Evolutionary conservation across 2,113 vertebrate species (phyloP).

Genomic region (Alosa alosa): DNA sequence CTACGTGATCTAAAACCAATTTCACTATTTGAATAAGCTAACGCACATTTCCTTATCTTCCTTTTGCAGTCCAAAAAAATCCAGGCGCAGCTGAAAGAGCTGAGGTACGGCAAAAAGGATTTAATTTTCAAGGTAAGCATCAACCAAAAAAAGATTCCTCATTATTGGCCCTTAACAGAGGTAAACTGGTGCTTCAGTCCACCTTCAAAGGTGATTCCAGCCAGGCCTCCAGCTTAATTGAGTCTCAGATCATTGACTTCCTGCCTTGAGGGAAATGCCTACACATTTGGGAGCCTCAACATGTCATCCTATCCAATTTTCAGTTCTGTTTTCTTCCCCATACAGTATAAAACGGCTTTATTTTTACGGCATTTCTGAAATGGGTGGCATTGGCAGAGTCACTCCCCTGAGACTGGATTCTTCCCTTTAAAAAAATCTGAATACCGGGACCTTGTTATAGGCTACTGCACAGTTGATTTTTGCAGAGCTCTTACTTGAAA

Average conservation of each 20-base stretch:
- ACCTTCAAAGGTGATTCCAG: constrained; percentile 59
- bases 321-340: not conserved
- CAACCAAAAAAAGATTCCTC: constrained; percentile 52
- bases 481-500: not conserved
- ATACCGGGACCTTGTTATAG: not conserved
- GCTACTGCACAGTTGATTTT: not conserved
- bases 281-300: not conserved
- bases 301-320: constrained; percentile 16
- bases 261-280: constrained; percentile 22
- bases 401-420: constrained; percentile 16
- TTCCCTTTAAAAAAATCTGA: constrained; percentile 13
- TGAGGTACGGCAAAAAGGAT: constrained; percentile 97
- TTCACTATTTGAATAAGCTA: constrained; percentile 70
- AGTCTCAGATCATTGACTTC: constrained; percentile 49
- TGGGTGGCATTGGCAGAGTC: not conserved
- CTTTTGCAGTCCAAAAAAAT: constrained; percentile 94
- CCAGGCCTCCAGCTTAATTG: constrained; percentile 55
- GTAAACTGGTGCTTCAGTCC: constrained; percentile 53
- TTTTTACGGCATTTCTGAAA: constrained; percentile 14
- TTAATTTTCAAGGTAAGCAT: constrained; percentile 96
- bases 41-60: constrained; percentile 70
- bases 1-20: constrained; percentile 77
- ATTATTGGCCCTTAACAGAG: constrained; percentile 47
- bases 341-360: not conserved
- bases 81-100: constrained; percentile 96